Evolutionary conservation across 1,140 invertebrate genomes (phyloP).

Genomic region (Drosophila biarmipes): DNA sequence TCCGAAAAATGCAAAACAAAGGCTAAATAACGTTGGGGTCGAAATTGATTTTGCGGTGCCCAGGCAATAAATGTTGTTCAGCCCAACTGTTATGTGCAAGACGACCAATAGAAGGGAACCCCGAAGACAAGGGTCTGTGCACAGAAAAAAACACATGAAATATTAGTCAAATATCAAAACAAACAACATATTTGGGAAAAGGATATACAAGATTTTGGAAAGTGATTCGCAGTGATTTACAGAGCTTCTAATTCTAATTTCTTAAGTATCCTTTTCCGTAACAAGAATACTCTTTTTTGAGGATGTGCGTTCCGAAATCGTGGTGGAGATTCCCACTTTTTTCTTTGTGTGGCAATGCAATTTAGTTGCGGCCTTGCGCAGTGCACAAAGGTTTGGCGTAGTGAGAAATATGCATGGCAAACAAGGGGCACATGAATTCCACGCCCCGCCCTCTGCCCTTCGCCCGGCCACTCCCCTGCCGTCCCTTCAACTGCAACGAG

Average conservation of each 20-base stretch:
- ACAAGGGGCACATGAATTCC: conserved; percentile 36
- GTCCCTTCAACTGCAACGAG: conserved; percentile 49
- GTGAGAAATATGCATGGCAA: conserved; percentile 69
- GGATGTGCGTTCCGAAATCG: background rate
- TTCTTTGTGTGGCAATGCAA: conserved; percentile 21
- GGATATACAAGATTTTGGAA: no score
- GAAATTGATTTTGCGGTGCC: conserved; percentile 79
- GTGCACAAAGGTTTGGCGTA: conserved; percentile 65
- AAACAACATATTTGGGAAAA: background rate
- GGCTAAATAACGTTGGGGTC: conserved; percentile 51
- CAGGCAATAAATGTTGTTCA: conserved; percentile 56
- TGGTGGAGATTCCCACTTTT: background rate
- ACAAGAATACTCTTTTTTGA: no score
- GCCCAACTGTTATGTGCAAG: conserved; percentile 55
- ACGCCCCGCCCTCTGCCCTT: conserved; percentile 3
- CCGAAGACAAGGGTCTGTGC: background rate
- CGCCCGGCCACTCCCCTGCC: conserved; percentile 8
- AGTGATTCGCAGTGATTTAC: no score
- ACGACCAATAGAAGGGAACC: conserved; percentile 24
- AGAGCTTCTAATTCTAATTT: no score
- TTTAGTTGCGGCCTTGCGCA: conserved; percentile 54
- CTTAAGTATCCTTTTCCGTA: no score
- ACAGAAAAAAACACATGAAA: conserved; percentile 1
- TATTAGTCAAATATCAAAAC: background rate
- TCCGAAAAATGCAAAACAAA: conserved; percentile 30